These are phyloP conservation scores for Trachelus tabidus DNA, from an alignment of 2,888 invertebrate genomes.

Conservation along the genomic window DNA sequence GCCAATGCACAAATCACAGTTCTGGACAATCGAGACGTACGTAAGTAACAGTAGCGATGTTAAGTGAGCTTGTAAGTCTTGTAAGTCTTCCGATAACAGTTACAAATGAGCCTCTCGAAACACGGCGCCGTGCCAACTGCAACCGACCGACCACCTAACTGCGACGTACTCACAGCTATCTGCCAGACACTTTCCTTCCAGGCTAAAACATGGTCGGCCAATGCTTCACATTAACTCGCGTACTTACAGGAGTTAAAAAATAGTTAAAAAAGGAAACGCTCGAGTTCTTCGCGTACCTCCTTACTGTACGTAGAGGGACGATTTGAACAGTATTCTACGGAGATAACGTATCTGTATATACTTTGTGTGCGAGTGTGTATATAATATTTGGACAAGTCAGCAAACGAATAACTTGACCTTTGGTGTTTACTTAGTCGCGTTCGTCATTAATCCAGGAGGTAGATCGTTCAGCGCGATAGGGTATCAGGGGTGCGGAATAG, in stretches of 20 bases:
- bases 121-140: constrained; percentile 40
- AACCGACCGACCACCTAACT: constrained; percentile 3
- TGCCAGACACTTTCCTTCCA: constrained; percentile 33
- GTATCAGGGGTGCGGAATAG: too few species aligned
- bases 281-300: neutral
- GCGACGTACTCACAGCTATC: constrained; percentile 31
- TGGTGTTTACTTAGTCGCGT: neutral
- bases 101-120: constrained; percentile 52
- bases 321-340: neutral
- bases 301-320: neutral
- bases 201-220: neutral
- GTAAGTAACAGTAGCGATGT: constrained; percentile 39
- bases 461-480: neutral
- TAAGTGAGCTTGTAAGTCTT: constrained; percentile 53
- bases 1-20: neutral
- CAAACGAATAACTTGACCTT: neutral
- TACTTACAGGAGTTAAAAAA: neutral
- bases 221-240: constrained; percentile 2
- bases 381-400: too few species aligned
- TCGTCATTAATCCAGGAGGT: neutral
- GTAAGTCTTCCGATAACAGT: constrained; percentile 41
- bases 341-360: neutral
- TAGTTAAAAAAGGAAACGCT: neutral
- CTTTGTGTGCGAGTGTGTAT: too few species aligned
- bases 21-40: neutral